Percentiles rank a stretch among this genome's conserved stretches.
Conservation (phyloP, 2,113 vertebrate species). For the Arothron firmamentum region DNA sequence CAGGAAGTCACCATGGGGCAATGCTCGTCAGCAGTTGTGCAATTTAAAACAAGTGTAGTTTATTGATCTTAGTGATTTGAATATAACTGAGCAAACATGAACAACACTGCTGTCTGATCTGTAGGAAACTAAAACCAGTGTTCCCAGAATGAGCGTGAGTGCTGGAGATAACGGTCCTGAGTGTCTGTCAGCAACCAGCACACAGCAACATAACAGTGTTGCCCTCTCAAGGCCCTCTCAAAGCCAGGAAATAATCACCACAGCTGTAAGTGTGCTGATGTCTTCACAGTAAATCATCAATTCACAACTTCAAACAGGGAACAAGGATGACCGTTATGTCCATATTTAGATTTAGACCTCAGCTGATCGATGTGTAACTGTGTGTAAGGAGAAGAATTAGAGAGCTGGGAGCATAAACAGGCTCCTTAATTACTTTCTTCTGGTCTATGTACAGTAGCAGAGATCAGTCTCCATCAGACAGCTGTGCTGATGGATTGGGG, state of each 20-base stretch:
- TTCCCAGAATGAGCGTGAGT: slow-evolving; percentile 36
- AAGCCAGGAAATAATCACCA: slow-evolving; percentile 33
- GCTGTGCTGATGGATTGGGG: slow-evolving; percentile 1
- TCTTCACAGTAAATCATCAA: slow-evolving; percentile 25
- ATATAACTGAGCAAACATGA: slow-evolving; percentile 23
- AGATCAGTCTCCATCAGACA: slow-evolving; percentile 28
- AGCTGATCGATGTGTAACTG: slow-evolving; percentile 8
- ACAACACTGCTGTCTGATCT: slow-evolving; percentile 13
- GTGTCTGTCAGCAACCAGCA: slow-evolving; percentile 23
- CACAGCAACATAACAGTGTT: slow-evolving; percentile 3
- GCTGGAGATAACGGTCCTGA: slow-evolving; percentile 29
- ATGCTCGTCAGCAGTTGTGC: slow-evolving; percentile 9
- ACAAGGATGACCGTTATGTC: neutral
- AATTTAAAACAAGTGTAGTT: slow-evolving; percentile 12
- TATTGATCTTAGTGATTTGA: slow-evolving; percentile 27
- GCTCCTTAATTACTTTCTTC: no score
- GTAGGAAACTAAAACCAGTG: slow-evolving; percentile 35
- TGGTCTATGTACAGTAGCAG: neutral
- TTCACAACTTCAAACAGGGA: neutral
- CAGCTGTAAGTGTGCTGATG: slow-evolving; percentile 4
- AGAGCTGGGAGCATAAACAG: no score
- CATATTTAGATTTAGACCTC: no score
- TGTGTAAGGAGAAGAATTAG: slow-evolving; percentile 45
- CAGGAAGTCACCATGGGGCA: slow-evolving; percentile 34
- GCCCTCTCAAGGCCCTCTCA: slow-evolving; percentile 3